Evolutionary conservation across 2,113 vertebrate species (phyloP).

Genomic region (Phycodurus eques): DNA sequence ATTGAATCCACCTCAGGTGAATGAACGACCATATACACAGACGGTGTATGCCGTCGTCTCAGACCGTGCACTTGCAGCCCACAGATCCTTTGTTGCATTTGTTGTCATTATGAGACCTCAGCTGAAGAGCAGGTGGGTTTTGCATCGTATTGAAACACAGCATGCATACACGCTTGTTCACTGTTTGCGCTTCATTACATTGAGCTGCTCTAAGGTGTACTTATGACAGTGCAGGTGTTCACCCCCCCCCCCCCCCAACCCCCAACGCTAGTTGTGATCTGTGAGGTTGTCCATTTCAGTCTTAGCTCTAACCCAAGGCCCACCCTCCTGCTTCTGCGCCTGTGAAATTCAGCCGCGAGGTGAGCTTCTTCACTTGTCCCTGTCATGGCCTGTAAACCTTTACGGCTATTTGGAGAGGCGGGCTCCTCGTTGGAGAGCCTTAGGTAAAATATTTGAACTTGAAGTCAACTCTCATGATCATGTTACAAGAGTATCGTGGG

Average conservation of each 20-base stretch:
- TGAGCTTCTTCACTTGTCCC: slow-evolving; percentile 48
- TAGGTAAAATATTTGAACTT: slow-evolving; percentile 22
- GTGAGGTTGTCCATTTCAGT: not conserved
- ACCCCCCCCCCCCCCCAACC: not conserved
- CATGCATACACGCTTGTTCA: slow-evolving; percentile 44
- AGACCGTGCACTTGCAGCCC: slow-evolving; percentile 48
- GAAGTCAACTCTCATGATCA: slow-evolving; percentile 6
- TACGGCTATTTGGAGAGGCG: slow-evolving; percentile 40
- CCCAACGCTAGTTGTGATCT: not conserved
- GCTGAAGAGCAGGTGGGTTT: slow-evolving; percentile 69
- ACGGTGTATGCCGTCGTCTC: slow-evolving; percentile 35
- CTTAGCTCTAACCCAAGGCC: not conserved
- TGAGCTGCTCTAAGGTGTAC: slow-evolving; percentile 25
- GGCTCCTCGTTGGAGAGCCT: slow-evolving; percentile 17
- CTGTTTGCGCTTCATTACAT: slow-evolving; percentile 54
- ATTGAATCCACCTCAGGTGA: slow-evolving; percentile 56
- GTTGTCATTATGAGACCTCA: slow-evolving; percentile 57
- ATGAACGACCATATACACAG: slow-evolving; percentile 51
- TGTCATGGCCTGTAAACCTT: slow-evolving; percentile 47
- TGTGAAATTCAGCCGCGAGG: slow-evolving; percentile 56
- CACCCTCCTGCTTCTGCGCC: not conserved
- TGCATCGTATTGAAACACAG: slow-evolving; percentile 39
- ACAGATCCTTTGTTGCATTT: slow-evolving; percentile 58
- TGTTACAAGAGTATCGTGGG: slow-evolving; percentile 3
- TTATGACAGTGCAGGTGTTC: slow-evolving; percentile 21